Evolutionary conservation across 2,797 vertebrate species (phyloP).

Genomic region (Aeoliscus strigatus): DNA sequence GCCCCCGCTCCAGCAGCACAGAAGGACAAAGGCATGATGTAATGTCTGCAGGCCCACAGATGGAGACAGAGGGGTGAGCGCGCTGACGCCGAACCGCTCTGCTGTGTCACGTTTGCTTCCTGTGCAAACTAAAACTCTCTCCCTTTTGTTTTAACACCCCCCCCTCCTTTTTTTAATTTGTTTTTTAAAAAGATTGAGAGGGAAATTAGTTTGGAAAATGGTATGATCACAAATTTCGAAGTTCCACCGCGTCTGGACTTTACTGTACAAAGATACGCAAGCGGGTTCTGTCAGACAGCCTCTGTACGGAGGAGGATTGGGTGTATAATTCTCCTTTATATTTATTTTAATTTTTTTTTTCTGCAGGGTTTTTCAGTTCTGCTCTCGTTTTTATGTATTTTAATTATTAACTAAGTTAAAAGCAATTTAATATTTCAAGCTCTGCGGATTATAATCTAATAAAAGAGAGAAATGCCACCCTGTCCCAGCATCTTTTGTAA

Average conservation of each 20-base stretch:
- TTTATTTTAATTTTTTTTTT: constrained; percentile 64
- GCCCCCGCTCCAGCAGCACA: constrained; percentile 46
- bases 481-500: constrained; percentile 26
- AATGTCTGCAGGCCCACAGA: constrained; percentile 68
- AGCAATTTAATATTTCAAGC: constrained; percentile 83
- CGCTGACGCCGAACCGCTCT: constrained; percentile 32
- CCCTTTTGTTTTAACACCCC: constrained; percentile 36
- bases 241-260: constrained; percentile 71
- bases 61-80: constrained; percentile 22
- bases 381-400: constrained; percentile 84
- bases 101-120: constrained; percentile 46
- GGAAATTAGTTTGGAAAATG: constrained; percentile 56
- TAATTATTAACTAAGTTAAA: constrained; percentile 85
- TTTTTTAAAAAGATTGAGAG: constrained; percentile 58
- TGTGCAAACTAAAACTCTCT: constrained; percentile 27
- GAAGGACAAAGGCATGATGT: constrained; percentile 72
- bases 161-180: constrained; percentile 50
- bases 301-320: constrained; percentile 69
- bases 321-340: constrained; percentile 72
- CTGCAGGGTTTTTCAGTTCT: constrained; percentile 81
- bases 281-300: constrained; percentile 70
- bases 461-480: constrained; percentile 75
- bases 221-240: constrained; percentile 66
- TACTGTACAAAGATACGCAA: constrained; percentile 70
- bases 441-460: constrained; percentile 85